Evolutionary conservation across 2,797 vertebrate species (phyloP).

Genomic region (Acomys russatus): DNA sequence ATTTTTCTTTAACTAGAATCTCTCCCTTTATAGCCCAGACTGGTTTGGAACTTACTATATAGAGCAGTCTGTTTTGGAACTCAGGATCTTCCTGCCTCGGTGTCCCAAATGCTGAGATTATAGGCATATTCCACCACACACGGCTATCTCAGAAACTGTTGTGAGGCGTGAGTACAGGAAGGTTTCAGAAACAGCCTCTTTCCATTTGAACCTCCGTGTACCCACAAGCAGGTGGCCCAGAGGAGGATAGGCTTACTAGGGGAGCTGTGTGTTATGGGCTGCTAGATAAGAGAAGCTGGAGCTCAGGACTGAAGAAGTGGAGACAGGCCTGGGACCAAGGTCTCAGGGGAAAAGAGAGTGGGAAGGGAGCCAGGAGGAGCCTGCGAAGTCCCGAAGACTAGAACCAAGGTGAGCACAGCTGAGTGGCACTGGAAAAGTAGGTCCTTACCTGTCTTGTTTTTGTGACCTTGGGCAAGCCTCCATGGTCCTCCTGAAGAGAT

Average conservation of each 20-base stretch:
- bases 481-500: not conserved
- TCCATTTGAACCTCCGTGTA: not conserved
- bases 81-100: no score
- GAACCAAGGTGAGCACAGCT: not conserved
- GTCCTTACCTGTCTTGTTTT: not conserved
- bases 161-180: not conserved
- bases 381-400: no score
- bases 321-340: not conserved
- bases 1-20: no score
- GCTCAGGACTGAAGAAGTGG: accelerated
- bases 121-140: not conserved
- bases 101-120: not conserved
- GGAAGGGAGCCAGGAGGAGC: not conserved
- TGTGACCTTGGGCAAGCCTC: not conserved
- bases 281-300: not conserved
- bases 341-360: not conserved
- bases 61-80: not conserved
- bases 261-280: not conserved
- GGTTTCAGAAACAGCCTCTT: not conserved
- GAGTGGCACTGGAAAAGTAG: accelerated
- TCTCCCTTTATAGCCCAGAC: not conserved
- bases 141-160: not conserved
- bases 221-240: not conserved
- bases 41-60: not conserved
- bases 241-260: no score